These are phyloP conservation scores for Eilema sororculum DNA, from an alignment of 2,888 invertebrate genomes.

Conservation along the genomic window DNA sequence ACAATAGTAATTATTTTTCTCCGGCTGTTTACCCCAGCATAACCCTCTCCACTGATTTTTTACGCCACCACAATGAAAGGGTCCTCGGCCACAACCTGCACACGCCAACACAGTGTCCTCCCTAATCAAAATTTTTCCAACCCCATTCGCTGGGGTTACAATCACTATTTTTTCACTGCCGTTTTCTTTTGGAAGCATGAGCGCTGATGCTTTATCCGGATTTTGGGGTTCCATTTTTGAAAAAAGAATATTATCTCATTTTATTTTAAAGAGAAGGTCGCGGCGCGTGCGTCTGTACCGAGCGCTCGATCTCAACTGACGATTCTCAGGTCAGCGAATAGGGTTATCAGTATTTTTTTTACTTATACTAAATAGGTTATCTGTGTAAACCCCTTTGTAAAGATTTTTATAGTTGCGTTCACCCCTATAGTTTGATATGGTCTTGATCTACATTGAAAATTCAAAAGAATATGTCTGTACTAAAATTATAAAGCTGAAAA, in stretches of 20 bases:
- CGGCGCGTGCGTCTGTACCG: conserved; percentile 16
- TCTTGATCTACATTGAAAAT: neutral
- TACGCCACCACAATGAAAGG: conserved; percentile 74
- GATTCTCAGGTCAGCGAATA: conserved; percentile 26
- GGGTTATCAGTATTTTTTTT: conserved; percentile 46
- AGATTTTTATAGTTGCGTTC: conserved; percentile 36
- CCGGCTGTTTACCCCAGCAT: conserved; percentile 78
- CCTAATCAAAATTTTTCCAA: conserved; percentile 71
- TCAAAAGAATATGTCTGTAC: neutral
- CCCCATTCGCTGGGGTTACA: conserved; percentile 56
- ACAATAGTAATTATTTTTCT: conserved; percentile 74
- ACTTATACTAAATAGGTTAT: conserved; percentile 52
- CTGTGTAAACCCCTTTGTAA: conserved; percentile 29
- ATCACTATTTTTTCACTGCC: conserved; percentile 63
- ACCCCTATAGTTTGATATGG: conserved; percentile 16
- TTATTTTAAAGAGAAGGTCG: conserved; percentile 21
- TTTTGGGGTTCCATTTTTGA: conserved; percentile 60
- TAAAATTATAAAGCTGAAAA: too few relatives aligned
- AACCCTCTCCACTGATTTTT: conserved; percentile 77
- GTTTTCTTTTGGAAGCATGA: conserved; percentile 62
- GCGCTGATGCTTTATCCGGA: conserved; percentile 55
- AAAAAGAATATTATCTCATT: conserved; percentile 26
- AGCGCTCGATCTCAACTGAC: conserved; percentile 26
- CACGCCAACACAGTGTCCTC: conserved; percentile 80
- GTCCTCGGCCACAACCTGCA: conserved; percentile 72